Evolutionary conservation across 1,140 invertebrate species (phyloP), one percentile per base, ranked within the genome.

Genomic region (Nixonia krombeini): DNA sequence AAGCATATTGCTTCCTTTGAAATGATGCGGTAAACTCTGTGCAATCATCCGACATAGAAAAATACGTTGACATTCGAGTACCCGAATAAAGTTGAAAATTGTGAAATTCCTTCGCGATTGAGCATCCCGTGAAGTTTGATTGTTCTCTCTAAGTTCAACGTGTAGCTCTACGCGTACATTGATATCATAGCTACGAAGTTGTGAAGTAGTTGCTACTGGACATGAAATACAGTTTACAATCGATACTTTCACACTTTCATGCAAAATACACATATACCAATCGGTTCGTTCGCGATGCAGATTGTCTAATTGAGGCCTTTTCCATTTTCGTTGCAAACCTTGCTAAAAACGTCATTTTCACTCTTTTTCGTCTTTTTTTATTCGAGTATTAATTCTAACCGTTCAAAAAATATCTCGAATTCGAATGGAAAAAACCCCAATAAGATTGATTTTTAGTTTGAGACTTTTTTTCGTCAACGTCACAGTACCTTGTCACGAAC

Each of bases 171-270:
- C 18, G 50, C 38, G 38, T 63, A 69, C 55, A 69, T 33, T 63
- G 64, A 67, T 67, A 58, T 35, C 57, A 51, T 23, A 26, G 38
- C 38, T 59, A 49, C 25, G 38, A 46, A 52, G 29, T 56, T 15
- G 33, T 46, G 56, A 29, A 61, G 44, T 69, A 47, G 40, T 56
- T 64, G 58, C 49, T 64, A 70, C 59, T 51, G 59, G 61, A 64
- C 51, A 56, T 47, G 58, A 69, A 69, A 53, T 63, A 69, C 58
- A 55, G 49, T 35, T 41, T 64, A 70, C 41, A 70, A 61, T 70
- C 3, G 51, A 29, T 57, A 64, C 51, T 64, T 61, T 61, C 56
- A 62, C 56, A 64, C 67, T 35, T 46, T 44, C 59, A 70, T 61
- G 55, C 55, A 64, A 56, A 64, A 21, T 45, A 69, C 59, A 45